Evolutionary conservation across 2,797 vertebrate species (phyloP).

Genomic region (Silurus lanzhouensis): DNA sequence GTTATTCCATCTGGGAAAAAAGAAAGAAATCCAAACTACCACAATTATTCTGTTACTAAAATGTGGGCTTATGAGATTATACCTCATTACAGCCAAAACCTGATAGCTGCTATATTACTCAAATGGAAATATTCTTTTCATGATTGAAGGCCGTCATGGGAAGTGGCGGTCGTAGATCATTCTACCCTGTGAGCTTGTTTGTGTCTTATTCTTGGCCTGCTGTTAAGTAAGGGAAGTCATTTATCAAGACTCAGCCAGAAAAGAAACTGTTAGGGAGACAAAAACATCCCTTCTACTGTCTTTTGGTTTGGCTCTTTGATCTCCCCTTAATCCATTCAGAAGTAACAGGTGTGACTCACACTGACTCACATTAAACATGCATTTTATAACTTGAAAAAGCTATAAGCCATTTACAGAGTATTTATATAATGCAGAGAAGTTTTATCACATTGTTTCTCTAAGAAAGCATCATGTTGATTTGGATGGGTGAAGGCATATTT

Average conservation of each 20-base stretch:
- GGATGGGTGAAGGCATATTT: neutral
- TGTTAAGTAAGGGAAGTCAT: slow-evolving; percentile 57
- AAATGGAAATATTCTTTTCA: slow-evolving; percentile 41
- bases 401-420: neutral
- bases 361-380: neutral
- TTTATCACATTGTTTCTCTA: neutral
- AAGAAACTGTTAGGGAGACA: slow-evolving; percentile 51
- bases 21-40: slow-evolving; percentile 6
- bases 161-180: slow-evolving; percentile 47
- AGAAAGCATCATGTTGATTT: neutral
- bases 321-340: slow-evolving; percentile 22
- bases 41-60: neutral
- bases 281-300: slow-evolving; percentile 48
- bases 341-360: slow-evolving; percentile 8
- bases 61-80: neutral
- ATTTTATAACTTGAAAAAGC: neutral
- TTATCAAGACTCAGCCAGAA: slow-evolving; percentile 53
- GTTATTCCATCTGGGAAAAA: slow-evolving; percentile 29
- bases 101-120: slow-evolving; percentile 49
- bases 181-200: slow-evolving; percentile 46
- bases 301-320: slow-evolving; percentile 41
- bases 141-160: slow-evolving; percentile 45
- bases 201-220: slow-evolving; percentile 58
- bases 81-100: slow-evolving; percentile 35
- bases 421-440: neutral